Evolutionary conservation across 2,113 vertebrate genomes (phyloP).

Genomic region (Hippocampus comes): DNA sequence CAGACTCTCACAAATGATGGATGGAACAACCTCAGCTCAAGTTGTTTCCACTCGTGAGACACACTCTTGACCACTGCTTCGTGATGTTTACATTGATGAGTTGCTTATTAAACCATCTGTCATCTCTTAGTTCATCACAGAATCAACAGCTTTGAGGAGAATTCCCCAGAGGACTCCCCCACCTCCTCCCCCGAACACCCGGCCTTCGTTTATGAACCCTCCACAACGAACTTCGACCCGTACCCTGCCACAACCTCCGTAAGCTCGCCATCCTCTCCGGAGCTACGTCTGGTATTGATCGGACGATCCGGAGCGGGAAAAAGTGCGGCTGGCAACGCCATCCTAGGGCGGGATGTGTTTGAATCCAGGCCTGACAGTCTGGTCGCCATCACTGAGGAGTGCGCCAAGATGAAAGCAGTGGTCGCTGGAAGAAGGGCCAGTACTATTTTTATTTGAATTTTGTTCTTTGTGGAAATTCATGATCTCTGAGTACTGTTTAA

Average conservation of each 20-base stretch:
- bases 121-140: conserved; percentile 53
- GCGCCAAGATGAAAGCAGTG: conserved; percentile 59
- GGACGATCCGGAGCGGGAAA: conserved; percentile 70
- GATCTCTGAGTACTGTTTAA: not conserved
- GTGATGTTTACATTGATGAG: not conserved
- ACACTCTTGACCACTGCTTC: no score
- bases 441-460: not conserved
- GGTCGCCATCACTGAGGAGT: conserved; percentile 48
- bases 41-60: conserved; percentile 54
- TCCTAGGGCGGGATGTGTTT: conserved; percentile 64
- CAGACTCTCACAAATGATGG: conserved; percentile 63
- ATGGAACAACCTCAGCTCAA: conserved; percentile 19
- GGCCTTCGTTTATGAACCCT: conserved; percentile 13
- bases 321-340: conserved; percentile 64
- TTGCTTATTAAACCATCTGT: not conserved
- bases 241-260: conserved; percentile 4
- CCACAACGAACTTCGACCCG: conserved; percentile 6
- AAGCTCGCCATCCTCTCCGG: conserved; percentile 28
- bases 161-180: conserved; percentile 24
- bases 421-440: conserved; percentile 56
- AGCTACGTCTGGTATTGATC: conserved; percentile 70
- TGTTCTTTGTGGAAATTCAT: not conserved
- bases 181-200: conserved; percentile 10
- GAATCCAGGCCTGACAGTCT: conserved; percentile 33
- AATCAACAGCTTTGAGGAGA: conserved; percentile 51